Conservation (phyloP, 2,113 vertebrate species). For the Lichenostomus cassidix region DNA sequence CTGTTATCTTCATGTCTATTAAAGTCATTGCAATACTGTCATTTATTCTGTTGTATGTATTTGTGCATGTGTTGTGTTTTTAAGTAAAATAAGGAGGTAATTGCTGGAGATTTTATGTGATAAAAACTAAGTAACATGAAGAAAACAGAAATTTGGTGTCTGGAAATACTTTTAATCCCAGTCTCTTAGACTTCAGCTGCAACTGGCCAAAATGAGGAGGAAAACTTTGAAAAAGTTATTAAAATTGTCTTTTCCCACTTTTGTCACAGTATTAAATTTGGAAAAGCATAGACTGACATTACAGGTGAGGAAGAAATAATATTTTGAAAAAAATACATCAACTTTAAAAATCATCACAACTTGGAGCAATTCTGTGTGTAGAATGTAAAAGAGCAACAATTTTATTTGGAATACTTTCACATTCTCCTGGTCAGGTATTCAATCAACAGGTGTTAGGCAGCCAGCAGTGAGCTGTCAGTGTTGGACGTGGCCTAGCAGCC, state of each 20-base stretch:
- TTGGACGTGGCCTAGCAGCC: background rate
- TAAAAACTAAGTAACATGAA: background rate
- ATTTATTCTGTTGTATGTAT: background rate
- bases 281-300: fast-evolving
- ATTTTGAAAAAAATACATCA: background rate
- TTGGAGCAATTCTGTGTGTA: fast-evolving
- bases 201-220: background rate
- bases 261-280: background rate
- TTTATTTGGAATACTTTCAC: background rate
- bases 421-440: background rate
- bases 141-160: background rate
- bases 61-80: background rate
- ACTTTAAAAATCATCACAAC: background rate
- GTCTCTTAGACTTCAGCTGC: background rate
- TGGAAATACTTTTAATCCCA: background rate
- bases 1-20: background rate
- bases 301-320: background rate
- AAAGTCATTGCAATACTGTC: background rate
- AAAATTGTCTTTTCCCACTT: background rate
- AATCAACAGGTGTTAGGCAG: background rate
- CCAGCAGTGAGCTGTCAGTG: background rate
- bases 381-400: background rate
- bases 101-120: background rate
- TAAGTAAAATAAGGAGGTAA: background rate
- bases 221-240: background rate